These are phyloP conservation scores for Zygothrica quintamaculata DNA, from an alignment of 2,888 invertebrate genomes.

Conservation along the genomic window DNA sequence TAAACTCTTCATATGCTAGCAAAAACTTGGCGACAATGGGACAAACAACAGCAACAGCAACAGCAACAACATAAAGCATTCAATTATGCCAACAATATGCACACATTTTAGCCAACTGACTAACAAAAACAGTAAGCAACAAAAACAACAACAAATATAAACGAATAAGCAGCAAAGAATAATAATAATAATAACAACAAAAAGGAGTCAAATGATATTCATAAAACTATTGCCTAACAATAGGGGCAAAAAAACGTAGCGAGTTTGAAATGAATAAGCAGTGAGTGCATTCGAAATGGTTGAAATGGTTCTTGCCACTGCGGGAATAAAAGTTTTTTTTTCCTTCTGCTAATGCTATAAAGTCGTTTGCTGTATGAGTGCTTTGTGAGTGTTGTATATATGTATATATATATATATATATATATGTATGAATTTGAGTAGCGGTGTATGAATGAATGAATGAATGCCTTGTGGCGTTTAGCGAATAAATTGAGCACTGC, in stretches of 20 bases:
- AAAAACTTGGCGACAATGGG: slow-evolving; percentile 38
- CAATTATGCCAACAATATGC: slow-evolving; percentile 76
- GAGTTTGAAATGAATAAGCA: slow-evolving; percentile 59
- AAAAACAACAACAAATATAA: slow-evolving; percentile 15
- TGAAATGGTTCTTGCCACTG: slow-evolving; percentile 48
- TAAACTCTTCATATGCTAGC: slow-evolving; percentile 36
- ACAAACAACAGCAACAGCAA: background rate
- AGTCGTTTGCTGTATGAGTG: slow-evolving; percentile 14
- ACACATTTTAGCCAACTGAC: slow-evolving; percentile 65
- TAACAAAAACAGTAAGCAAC: slow-evolving; percentile 17
- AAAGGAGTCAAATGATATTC: slow-evolving; percentile 47
- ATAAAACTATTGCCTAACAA: slow-evolving; percentile 71
- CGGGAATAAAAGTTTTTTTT: slow-evolving; percentile 14
- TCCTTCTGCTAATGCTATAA: slow-evolving; percentile 17
- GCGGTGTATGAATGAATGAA: slow-evolving; percentile 10
- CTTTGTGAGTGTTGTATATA: background rate
- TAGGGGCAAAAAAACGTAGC: slow-evolving; percentile 29
- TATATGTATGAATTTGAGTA: background rate
- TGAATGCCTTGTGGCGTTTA: slow-evolving; percentile 68
- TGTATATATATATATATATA: slow-evolving; percentile 12
- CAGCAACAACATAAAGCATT: slow-evolving; percentile 64
- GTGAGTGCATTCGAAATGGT: slow-evolving; percentile 56
- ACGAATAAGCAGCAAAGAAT: slow-evolving; percentile 16
- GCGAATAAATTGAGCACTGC: slow-evolving; percentile 79
- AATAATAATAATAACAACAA: slow-evolving; percentile 16